phyloP scores from a whole-genome alignment of 2,113 vertebrate species.

The Microtus oregoni region DNA sequence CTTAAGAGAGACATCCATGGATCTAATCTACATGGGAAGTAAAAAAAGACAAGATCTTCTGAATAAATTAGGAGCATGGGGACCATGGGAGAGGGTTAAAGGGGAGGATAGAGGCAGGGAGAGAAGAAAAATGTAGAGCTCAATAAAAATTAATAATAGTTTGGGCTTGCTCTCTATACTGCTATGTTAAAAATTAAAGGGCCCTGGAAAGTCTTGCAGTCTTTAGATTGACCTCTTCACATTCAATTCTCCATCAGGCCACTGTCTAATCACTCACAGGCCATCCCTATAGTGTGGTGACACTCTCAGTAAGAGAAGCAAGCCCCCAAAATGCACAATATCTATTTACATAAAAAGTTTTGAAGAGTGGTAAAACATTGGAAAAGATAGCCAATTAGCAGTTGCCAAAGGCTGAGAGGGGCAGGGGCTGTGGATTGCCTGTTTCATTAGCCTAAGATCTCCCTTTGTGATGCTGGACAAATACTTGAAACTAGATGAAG shows the following conservation, averaged over 20 bases:
- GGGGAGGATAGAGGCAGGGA: too few relatives aligned
- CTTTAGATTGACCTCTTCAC: background rate
- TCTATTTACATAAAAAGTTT: background rate
- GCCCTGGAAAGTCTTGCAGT: background rate
- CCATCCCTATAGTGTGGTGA: background rate
- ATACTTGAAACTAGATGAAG: background rate
- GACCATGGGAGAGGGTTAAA: too few relatives aligned
- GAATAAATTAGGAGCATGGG: too few relatives aligned
- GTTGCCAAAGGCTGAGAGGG: background rate
- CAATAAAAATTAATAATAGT: background rate
- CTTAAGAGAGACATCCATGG: too few relatives aligned
- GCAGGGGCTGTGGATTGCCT: background rate
- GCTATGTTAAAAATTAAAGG: background rate
- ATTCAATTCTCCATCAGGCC: background rate
- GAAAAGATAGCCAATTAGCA: background rate
- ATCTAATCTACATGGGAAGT: too few relatives aligned
- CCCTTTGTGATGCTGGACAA: background rate
- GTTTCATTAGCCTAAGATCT: background rate
- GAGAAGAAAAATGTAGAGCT: too few relatives aligned
- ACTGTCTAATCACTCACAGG: background rate
- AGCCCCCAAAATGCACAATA: background rate
- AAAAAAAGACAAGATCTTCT: too few relatives aligned
- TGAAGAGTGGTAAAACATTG: background rate
- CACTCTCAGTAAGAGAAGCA: background rate
- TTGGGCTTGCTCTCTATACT: background rate